phyloP scores from a whole-genome alignment of 2,113 vertebrate species.

The Macrotus californicus region DNA sequence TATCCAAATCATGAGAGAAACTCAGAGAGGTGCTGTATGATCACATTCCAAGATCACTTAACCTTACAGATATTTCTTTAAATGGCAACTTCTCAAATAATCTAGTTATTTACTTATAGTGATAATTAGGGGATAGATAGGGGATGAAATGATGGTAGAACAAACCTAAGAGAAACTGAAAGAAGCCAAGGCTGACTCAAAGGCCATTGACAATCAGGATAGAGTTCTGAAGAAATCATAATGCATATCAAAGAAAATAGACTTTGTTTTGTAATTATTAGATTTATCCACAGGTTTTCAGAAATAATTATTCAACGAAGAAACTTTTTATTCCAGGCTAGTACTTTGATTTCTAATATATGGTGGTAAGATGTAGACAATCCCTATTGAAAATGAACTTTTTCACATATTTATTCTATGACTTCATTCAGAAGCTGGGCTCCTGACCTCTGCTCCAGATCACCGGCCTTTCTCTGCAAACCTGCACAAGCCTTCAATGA shows the following conservation, averaged over 20 bases:
- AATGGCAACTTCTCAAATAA: neutral
- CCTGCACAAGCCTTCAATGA: no score
- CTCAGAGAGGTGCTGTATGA: neutral
- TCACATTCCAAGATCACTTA: neutral
- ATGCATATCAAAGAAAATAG: neutral
- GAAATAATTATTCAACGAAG: neutral
- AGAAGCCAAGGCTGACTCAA: neutral
- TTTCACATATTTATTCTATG: neutral
- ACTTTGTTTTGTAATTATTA: neutral
- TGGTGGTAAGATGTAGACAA: neutral
- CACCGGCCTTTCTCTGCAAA: neutral
- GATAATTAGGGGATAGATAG: neutral
- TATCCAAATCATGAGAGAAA: neutral
- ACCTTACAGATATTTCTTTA: neutral
- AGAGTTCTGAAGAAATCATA: neutral
- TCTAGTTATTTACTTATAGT: neutral
- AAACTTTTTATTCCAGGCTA: neutral
- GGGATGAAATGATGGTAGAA: neutral
- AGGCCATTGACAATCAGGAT: neutral
- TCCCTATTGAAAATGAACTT: neutral
- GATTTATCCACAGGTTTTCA: neutral
- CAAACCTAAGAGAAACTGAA: neutral
- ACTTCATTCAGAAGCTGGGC: neutral
- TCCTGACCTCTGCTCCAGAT: neutral
- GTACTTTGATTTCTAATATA: neutral